Percentiles rank a stretch among this genome's conserved stretches.
Conservation (phyloP, 1,140 invertebrate genomes). For the Callitettix versicolor region DNA sequence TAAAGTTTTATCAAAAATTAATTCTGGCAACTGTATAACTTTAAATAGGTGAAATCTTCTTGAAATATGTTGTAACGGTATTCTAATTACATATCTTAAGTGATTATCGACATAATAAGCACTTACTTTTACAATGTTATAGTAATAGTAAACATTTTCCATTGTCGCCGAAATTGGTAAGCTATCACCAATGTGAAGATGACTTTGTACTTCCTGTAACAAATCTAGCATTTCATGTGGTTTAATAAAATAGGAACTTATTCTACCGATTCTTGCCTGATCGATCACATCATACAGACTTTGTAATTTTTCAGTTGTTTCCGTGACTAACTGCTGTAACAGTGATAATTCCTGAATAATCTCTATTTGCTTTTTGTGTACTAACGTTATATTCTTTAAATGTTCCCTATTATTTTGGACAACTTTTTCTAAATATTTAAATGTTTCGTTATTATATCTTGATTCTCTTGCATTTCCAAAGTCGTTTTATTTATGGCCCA, state of each 20-base stretch:
- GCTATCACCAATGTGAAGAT: no score
- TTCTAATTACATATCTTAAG: no score
- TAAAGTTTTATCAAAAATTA: no score
- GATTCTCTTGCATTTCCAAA: not conserved
- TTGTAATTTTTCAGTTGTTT: no score
- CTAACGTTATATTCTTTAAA: no score
- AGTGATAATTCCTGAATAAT: not conserved
- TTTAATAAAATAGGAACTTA: not conserved
- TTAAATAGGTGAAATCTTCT: not conserved
- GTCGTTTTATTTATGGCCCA: constrained; percentile 1
- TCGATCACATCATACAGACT: not conserved
- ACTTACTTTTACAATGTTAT: no score
- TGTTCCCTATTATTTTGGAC: no score
- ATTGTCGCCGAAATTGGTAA: no score
- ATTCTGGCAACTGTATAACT: not conserved
- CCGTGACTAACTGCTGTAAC: no score
- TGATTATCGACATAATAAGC: not conserved
- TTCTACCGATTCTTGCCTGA: no score
- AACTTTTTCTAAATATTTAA: not conserved
- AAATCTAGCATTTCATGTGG: no score
- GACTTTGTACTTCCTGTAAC: not conserved
- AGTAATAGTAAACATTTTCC: not conserved
- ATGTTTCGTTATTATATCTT: not conserved
- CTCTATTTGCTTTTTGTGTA: no score
- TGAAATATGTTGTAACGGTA: not conserved